Base-by-base conservation (phyloP, 1,140 invertebrate genomes). In the Lucilia sericata region DNA sequence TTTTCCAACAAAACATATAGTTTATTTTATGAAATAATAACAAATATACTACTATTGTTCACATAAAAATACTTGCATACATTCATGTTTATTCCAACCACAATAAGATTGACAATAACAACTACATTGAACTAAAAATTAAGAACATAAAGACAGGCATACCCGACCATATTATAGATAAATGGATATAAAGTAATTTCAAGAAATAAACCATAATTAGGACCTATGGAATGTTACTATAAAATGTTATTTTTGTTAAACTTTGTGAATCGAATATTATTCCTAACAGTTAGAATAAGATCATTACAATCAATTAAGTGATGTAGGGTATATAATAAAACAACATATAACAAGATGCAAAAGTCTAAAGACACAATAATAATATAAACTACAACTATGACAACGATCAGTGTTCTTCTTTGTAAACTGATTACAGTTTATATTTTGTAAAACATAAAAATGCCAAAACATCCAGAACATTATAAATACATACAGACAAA, bases 361-460 rank as follows among this genome's bases (percentile, higher is more conserved):
- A 30, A 30, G 3, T 2, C 1, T 2, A 30, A 30, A 30, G 3
- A 60, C 55, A 60, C n/a, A 60, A 60, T n/a, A 60, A n/a, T n/a
- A 17, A 60, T n/a, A n/a, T 60, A 60, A 60, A 60, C 55, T 60
- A 60, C 14, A 60, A 60, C 12, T 60, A 60, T 60, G 55, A 60
- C 55, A 60, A 60, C 55, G 55, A 60, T 60, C 55, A n/a, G 14
- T 60, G 55, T 60, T 60, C 55, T 60, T 60, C 55, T 4, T 60
- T n/a, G 55, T 60, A 60, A 60, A 13, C 55, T 60, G 55, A 60
- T 60, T 60, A 60, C 55, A 60, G 55, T 60, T 60, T 60, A 60
- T 60, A 60, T 60, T 60, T 60, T 60, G 55, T 60, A 13, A n/a
- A 60, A 60, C 55, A 60, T 17, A 7, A 14, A 60, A 60, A 60